Evolutionary conservation across 2,797 vertebrate species (phyloP).

Genomic region (Chromobotia macracanthus): DNA sequence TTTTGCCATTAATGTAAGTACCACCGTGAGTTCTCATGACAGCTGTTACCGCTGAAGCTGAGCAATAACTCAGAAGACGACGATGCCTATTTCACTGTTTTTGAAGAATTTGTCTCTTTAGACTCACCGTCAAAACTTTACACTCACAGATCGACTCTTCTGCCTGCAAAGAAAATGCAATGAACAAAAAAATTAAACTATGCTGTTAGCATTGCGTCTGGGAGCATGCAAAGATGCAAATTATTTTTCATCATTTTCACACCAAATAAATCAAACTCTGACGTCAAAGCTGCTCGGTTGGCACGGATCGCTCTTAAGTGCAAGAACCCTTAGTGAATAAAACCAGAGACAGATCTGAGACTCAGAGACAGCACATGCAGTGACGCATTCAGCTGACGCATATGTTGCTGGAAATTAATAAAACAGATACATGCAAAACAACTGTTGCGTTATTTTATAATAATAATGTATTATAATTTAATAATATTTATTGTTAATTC

Average conservation of each 20-base stretch:
- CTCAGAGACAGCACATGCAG: not conserved
- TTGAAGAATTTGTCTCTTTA: too few species aligned
- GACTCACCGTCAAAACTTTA: too few species aligned
- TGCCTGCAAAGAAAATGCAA: not conserved
- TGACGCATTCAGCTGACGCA: not conserved
- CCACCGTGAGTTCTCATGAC: too few species aligned
- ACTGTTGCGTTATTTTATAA: not conserved
- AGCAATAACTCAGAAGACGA: too few species aligned
- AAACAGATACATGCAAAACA: not conserved
- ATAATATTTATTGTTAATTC: conserved; percentile 18
- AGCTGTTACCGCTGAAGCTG: too few species aligned
- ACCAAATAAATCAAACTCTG: not conserved
- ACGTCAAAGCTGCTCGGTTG: not conserved
- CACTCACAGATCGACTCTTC: not conserved
- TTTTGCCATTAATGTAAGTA: too few species aligned
- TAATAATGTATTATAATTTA: too few species aligned
- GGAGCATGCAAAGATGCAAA: not conserved
- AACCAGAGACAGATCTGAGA: not conserved
- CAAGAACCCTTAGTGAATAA: conserved; percentile 10
- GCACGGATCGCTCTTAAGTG: not conserved
- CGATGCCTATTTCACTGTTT: too few species aligned
- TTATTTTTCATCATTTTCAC: not conserved
- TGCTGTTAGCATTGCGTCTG: not conserved
- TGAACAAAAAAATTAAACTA: not conserved
- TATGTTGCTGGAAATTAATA: not conserved